Conservation (phyloP, 1,140 invertebrate species). For the Xylocopa sonorina region DNA sequence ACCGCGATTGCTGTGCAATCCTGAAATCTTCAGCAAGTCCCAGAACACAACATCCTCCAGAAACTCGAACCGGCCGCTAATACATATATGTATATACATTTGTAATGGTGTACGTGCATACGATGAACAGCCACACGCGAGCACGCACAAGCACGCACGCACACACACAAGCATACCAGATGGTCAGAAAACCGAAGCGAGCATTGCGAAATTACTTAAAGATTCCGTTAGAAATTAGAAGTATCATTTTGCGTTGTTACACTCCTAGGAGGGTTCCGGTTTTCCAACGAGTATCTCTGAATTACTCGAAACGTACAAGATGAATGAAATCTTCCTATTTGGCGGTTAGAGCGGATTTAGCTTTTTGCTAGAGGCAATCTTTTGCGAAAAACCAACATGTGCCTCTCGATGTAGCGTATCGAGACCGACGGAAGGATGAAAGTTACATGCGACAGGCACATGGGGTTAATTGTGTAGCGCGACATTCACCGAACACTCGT, state of each 20-base stretch:
- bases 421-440: not conserved
- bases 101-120: not conserved
- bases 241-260: not conserved
- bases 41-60: not conserved
- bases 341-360: not conserved
- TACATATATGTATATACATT: too few species aligned
- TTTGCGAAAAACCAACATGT: not conserved
- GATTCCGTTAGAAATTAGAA: not conserved
- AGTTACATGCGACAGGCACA: not conserved
- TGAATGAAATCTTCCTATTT: not conserved
- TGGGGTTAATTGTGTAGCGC: not conserved
- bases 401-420: not conserved
- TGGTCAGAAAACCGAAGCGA: constrained; percentile 27
- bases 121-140: too few species aligned
- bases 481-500: not conserved
- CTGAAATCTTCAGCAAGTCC: not conserved
- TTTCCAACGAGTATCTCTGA: not conserved
- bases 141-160: too few species aligned
- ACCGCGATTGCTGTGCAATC: too few species aligned
- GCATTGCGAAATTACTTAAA: constrained; percentile 16
- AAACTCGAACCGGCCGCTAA: not conserved
- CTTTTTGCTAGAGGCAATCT: too few species aligned
- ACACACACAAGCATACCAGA: constrained; percentile 23
- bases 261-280: too few species aligned
- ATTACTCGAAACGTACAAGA: not conserved